Evolutionary conservation across 1,140 invertebrate species (phyloP).

Genomic region (Medauroidea extradentata): DNA sequence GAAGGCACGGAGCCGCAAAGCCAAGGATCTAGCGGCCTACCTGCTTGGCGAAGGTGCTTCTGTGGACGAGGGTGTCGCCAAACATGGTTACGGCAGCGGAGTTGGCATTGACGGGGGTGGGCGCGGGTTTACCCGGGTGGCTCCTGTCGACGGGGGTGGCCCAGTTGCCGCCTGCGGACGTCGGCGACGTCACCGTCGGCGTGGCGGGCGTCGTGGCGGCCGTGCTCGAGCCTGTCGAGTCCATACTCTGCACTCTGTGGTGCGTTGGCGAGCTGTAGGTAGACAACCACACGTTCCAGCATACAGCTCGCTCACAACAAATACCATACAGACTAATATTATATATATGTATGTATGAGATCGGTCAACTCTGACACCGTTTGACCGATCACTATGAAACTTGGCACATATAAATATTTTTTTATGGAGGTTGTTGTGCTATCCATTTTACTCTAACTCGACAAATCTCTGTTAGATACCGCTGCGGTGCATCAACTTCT

Average conservation of each 20-base stretch:
- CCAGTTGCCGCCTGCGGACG: slow-evolving; percentile 20
- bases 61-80: slow-evolving; percentile 49
- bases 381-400: too few relatives aligned
- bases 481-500: too few relatives aligned
- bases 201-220: background rate
- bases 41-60: slow-evolving; percentile 45
- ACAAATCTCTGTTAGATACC: too few relatives aligned
- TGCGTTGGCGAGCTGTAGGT: slow-evolving; percentile 2
- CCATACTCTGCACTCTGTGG: slow-evolving; percentile 5
- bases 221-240: slow-evolving; percentile 1
- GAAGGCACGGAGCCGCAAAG: background rate
- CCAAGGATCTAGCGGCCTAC: slow-evolving; percentile 29
- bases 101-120: slow-evolving; percentile 48
- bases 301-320: too few relatives aligned
- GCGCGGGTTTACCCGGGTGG: slow-evolving; percentile 2
- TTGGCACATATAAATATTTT: too few relatives aligned
- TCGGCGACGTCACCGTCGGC: background rate
- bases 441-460: too few relatives aligned
- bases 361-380: too few relatives aligned
- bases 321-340: too few relatives aligned
- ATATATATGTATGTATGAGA: too few relatives aligned
- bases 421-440: too few relatives aligned
- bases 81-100: slow-evolving; percentile 44
- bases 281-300: too few relatives aligned
- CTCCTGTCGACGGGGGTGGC: background rate